phyloP scores from a whole-genome alignment of 2,797 vertebrate species.

The Poecile montanus region DNA sequence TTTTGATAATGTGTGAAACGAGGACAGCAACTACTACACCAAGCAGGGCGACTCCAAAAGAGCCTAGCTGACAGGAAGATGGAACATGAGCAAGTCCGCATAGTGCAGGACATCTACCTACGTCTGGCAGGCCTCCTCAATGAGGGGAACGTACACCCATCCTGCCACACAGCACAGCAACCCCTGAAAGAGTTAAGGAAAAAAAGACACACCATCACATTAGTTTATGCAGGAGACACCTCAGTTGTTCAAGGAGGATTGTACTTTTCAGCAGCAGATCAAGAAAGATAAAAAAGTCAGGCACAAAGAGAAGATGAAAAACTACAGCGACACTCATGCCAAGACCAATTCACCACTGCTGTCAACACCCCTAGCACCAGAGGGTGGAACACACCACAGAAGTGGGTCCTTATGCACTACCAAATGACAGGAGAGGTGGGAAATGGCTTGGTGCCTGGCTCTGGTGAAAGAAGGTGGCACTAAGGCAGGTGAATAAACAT shows the following conservation, averaged over 20 bases:
- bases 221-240: neutral
- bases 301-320: neutral
- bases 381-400: accelerated
- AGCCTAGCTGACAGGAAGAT: neutral
- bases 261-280: neutral
- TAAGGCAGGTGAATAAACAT: neutral
- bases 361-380: neutral
- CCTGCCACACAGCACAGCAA: neutral
- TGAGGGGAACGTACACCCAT: neutral
- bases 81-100: neutral
- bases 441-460: neutral
- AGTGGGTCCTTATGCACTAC: neutral
- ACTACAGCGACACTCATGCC: neutral
- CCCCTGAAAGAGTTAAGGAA: neutral
- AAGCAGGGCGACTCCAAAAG: neutral
- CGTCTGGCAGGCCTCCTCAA: neutral
- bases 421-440: neutral
- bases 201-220: neutral
- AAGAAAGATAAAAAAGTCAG: neutral
- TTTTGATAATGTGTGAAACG: neutral
- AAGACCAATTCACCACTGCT: neutral
- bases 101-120: neutral
- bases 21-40: neutral
- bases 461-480: neutral
- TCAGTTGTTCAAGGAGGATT: neutral